Evolutionary conservation across 2,797 vertebrate genomes (phyloP).

Genomic region (Coracias cyanogaster): DNA sequence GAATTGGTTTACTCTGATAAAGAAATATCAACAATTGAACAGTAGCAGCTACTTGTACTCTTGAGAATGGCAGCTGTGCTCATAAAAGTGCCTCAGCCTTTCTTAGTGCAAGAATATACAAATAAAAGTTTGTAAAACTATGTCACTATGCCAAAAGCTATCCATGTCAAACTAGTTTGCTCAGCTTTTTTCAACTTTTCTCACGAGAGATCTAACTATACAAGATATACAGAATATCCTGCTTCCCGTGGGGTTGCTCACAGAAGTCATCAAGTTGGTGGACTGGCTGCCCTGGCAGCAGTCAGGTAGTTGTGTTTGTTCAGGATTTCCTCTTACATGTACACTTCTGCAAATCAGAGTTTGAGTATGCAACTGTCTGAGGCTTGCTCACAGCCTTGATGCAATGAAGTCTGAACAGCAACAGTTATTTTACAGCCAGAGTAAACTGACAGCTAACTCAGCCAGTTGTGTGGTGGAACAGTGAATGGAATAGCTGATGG

Average conservation of each 20-base stretch:
- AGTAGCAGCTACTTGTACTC: conserved; percentile 18
- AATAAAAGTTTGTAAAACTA: conserved; percentile 1
- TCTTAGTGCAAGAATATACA: not conserved
- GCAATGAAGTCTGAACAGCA: not conserved
- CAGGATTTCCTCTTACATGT: conserved; percentile 41
- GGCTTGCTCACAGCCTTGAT: not conserved
- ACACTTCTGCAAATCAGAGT: not conserved
- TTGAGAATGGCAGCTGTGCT: conserved; percentile 10
- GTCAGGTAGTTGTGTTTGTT: conserved; percentile 14
- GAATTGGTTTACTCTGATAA: conserved; percentile 25
- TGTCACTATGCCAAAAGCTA: conserved; percentile 6
- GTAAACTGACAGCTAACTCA: not conserved
- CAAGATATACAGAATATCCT: not conserved
- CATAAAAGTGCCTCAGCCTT: conserved; percentile 26
- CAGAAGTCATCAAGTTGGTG: not conserved
- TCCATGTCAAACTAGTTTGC: conserved; percentile 35
- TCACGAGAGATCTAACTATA: not conserved
- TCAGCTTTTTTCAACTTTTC: not conserved
- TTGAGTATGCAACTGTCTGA: not conserved
- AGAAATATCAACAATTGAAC: not conserved
- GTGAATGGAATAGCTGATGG: not conserved
- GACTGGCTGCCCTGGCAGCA: not conserved
- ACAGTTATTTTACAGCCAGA: not conserved
- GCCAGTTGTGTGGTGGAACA: not conserved
- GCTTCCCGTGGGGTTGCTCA: not conserved